Evolutionary conservation across 2,797 vertebrate genomes (phyloP).

Genomic region (Clarias laeviceps): DNA sequence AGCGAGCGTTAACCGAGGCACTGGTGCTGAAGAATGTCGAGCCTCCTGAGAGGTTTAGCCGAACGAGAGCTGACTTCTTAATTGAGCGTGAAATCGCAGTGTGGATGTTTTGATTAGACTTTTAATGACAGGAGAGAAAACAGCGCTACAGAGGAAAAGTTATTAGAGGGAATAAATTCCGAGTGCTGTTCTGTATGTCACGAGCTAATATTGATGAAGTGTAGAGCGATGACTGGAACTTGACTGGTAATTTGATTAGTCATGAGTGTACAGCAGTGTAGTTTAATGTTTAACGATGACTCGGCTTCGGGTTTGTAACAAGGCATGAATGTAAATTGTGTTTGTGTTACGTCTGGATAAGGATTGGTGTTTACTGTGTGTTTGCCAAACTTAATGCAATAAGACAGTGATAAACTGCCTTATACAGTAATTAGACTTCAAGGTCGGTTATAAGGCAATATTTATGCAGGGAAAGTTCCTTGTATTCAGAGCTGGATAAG

Average conservation of each 20-base stretch:
- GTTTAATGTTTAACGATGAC: conserved; percentile 13
- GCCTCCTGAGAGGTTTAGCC: conserved; percentile 22
- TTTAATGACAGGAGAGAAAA: conserved; percentile 31
- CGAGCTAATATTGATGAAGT: conserved; percentile 2
- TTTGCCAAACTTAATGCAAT: not conserved
- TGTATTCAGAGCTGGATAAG: not conserved
- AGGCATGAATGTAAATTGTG: not conserved
- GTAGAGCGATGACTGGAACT: conserved; percentile 18
- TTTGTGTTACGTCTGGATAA: not conserved
- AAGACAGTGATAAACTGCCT: not conserved
- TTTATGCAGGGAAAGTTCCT: not conserved
- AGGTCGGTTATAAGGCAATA: not conserved
- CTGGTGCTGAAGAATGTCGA: conserved; percentile 15
- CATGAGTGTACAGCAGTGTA: conserved; percentile 1
- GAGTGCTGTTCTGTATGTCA: not conserved
- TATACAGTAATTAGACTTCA: too few species aligned
- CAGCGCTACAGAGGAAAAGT: not conserved
- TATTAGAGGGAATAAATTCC: conserved; percentile 2
- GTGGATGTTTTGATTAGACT: conserved; percentile 36
- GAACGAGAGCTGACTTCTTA: conserved; percentile 25
- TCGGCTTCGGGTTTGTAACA: conserved; percentile 7
- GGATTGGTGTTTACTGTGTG: not conserved
- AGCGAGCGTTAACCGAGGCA: not conserved
- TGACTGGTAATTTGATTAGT: conserved; percentile 22
- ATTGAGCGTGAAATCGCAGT: conserved; percentile 19